These are phyloP conservation scores for Scaptomyza polygonia DNA, from an alignment of 2,888 invertebrate species.

Conservation along the genomic window DNA sequence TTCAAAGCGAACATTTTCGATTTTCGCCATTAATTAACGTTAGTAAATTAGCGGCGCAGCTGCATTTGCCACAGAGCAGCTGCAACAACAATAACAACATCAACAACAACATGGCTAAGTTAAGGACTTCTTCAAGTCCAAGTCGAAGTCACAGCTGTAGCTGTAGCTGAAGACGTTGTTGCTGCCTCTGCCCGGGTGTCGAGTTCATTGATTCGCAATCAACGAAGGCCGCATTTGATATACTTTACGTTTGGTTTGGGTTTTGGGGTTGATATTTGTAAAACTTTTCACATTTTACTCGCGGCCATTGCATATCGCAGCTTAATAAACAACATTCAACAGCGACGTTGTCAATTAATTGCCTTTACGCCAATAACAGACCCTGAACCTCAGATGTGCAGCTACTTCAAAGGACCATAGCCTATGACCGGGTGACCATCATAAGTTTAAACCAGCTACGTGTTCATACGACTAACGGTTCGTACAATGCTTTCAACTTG, in stretches of 20 bases:
- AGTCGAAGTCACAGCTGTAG: not conserved
- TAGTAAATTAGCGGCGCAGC: constrained; percentile 72
- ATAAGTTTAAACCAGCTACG: too few relatives aligned
- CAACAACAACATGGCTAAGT: not conserved
- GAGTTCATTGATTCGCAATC: constrained; percentile 66
- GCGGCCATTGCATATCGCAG: constrained; percentile 13
- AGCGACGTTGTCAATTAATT: constrained; percentile 37
- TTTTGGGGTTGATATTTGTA: not conserved
- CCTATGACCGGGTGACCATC: too few relatives aligned
- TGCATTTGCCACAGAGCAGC: constrained; percentile 48
- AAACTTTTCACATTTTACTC: constrained; percentile 20
- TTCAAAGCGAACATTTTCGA: constrained; percentile 75
- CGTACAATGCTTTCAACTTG: not conserved
- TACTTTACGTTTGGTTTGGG: not conserved
- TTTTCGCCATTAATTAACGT: constrained; percentile 74
- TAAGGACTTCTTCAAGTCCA: not conserved
- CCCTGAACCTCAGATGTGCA: not conserved
- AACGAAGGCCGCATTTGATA: constrained; percentile 56
- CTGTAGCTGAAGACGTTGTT: too few relatives aligned
- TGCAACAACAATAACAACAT: not conserved
- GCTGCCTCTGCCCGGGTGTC: constrained; percentile 26
- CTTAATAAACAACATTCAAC: constrained; percentile 47
- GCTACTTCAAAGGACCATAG: not conserved
- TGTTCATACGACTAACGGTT: not conserved
- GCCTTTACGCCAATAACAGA: constrained; percentile 1